phyloP scores from a whole-genome alignment of 2,888 invertebrate species.

The Xanthia icteritia region DNA sequence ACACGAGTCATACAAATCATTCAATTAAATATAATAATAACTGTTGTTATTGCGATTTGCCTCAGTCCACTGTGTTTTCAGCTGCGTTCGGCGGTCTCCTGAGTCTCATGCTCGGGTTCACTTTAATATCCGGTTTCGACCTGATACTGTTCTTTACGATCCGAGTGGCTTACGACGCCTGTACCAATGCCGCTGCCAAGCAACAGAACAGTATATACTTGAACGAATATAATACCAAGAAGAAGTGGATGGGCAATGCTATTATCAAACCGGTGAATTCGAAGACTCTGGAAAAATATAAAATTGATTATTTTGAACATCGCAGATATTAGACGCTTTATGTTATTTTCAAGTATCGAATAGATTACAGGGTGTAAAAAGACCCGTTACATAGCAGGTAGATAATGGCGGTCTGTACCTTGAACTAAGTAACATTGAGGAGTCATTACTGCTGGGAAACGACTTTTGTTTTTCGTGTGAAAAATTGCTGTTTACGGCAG shows the following conservation, averaged over 20 bases:
- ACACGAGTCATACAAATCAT: not conserved
- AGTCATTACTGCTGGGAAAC: not conserved
- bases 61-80: conserved; percentile 78
- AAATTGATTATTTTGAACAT: conserved; percentile 16
- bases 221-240: conserved; percentile 45
- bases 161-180: conserved; percentile 84
- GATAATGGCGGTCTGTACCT: not conserved
- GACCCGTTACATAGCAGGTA: not conserved
- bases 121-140: conserved; percentile 92
- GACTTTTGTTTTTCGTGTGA: not conserved
- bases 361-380: not conserved
- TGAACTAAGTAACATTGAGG: not conserved
- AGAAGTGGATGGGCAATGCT: conserved; percentile 44
- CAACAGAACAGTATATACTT: conserved; percentile 47
- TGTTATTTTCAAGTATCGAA: not conserved
- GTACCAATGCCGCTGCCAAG: conserved; percentile 15
- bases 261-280: not conserved
- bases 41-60: not conserved
- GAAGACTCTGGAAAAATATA: conserved; percentile 15
- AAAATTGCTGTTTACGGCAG: not conserved
- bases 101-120: conserved; percentile 93
- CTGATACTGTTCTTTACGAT: conserved; percentile 91
- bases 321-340: conserved; percentile 41
- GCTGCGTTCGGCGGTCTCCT: conserved; percentile 93
- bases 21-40: not conserved